phyloP scores from a whole-genome alignment of 2,888 invertebrate species.

The Saturnia japonica region DNA sequence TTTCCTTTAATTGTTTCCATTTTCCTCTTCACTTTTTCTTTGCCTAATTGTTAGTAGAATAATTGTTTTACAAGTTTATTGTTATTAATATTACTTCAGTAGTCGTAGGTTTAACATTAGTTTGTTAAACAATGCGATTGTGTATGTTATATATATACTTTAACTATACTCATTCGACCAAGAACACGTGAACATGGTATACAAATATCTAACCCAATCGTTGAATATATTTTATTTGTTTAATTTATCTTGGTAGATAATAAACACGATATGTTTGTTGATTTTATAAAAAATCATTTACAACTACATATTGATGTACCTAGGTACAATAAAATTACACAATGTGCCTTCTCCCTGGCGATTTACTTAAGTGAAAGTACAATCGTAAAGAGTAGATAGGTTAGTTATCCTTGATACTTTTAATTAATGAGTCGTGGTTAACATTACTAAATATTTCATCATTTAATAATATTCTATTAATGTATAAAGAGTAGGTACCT shows the following conservation, averaged over 20 bases:
- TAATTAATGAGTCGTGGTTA: background rate
- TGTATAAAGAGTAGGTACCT: background rate
- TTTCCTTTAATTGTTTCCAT: background rate
- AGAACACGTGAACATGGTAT: background rate
- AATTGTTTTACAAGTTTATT: background rate
- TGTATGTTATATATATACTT: background rate
- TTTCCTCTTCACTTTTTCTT: background rate
- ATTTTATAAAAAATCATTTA: background rate
- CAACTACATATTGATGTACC: too few relatives aligned
- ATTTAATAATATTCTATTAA: background rate
- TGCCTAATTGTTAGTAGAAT: background rate
- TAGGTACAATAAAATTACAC: too few relatives aligned
- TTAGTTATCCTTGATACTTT: background rate
- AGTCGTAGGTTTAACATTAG: background rate
- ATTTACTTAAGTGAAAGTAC: background rate
- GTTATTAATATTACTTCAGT: background rate
- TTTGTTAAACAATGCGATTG: background rate
- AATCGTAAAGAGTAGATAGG: background rate
- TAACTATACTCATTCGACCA: background rate
- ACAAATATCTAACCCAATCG: too few relatives aligned
- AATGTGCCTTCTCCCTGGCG: background rate
- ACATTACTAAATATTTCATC: background rate
- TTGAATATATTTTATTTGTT: too few relatives aligned
- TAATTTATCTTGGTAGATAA: background rate
- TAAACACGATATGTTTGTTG: background rate